Evolutionary conservation across 2,888 invertebrate genomes (phyloP), one percentile per base, ranked within the genome.

Genomic region (Athrips mouffetella): DNA sequence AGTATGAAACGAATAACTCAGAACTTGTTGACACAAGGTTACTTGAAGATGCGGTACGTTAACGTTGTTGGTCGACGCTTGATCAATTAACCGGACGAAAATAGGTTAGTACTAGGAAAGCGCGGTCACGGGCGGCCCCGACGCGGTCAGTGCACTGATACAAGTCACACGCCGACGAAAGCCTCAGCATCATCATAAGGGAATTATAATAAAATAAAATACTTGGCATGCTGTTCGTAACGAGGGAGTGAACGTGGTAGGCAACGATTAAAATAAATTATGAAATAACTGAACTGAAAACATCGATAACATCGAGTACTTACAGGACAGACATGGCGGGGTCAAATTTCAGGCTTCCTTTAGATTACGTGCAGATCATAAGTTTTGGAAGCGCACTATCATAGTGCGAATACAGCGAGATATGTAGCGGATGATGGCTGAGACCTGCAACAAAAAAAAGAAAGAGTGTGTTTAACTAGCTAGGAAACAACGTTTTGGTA

Each of bases 211-310:
- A 80, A 75, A 81, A 86, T 41, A 86, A 76, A 83, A 83, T 80
- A 84, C 67, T 77, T 88, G 89, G 89, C 88, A 88, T 88, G 86
- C 89, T 87, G 86, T 85, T 86, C 82, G 80, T 75, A 80, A 87
- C 84, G 82, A 84, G 86, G 88, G 88, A 87, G 85, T 80, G 78
- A 84, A 85, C 86, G 87, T 85, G 85, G 86, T 86, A 81, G 83
- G 84, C 76, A 84, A 86, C 80, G 76, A 77, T 74, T 82, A 80
- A 77, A 71, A 73, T 67, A 65, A 75, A 70, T 73, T 69, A 65
- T 67, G 77, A n/a, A n/a, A n/a, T 72, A 73, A 72, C 73, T 80
- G 74, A 85, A 85, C 78, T 74, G 64, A 86, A 82, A 69, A 85
- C 85, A 86, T 79, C 74, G 74, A 64, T 70, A 18, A 76, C 77